These are phyloP conservation scores for Xenopus laevis DNA, from an alignment of 2,113 vertebrate genomes.

Conservation along the genomic window DNA sequence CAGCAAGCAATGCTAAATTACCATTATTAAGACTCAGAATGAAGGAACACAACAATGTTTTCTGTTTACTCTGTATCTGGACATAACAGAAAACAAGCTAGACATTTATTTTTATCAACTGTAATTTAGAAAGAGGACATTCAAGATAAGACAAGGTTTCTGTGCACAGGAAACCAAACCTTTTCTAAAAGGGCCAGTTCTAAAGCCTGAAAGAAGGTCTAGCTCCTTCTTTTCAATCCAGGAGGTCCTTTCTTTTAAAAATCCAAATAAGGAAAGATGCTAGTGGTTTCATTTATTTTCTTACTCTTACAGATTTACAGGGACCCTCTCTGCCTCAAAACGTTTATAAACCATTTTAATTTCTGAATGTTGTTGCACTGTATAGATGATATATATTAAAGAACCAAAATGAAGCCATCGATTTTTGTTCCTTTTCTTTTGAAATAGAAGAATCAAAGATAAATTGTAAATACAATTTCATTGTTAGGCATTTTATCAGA, in stretches of 20 bases:
- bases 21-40: too few species aligned
- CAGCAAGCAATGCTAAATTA: too few species aligned
- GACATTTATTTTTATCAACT: too few species aligned
- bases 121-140: background rate
- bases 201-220: conserved; percentile 38
- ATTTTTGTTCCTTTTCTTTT: too few species aligned
- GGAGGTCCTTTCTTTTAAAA: conserved; percentile 33
- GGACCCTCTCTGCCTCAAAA: conserved; percentile 24
- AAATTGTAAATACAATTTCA: too few species aligned
- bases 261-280: conserved; percentile 33
- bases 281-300: conserved; percentile 32
- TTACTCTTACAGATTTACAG: conserved; percentile 24
- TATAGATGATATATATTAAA: too few species aligned
- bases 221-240: conserved; percentile 30
- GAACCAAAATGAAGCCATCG: too few species aligned
- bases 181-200: conserved; percentile 43
- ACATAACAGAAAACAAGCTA: too few species aligned
- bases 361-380: background rate
- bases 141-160: conserved; percentile 41
- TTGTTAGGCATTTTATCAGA: too few species aligned
- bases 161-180: conserved; percentile 24
- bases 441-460: too few species aligned
- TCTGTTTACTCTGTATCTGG: too few species aligned
- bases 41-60: too few species aligned
- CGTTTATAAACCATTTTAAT: conserved; percentile 18